phyloP scores from a whole-genome alignment of 1,140 invertebrate genomes.

The Calephelis nemesis region DNA sequence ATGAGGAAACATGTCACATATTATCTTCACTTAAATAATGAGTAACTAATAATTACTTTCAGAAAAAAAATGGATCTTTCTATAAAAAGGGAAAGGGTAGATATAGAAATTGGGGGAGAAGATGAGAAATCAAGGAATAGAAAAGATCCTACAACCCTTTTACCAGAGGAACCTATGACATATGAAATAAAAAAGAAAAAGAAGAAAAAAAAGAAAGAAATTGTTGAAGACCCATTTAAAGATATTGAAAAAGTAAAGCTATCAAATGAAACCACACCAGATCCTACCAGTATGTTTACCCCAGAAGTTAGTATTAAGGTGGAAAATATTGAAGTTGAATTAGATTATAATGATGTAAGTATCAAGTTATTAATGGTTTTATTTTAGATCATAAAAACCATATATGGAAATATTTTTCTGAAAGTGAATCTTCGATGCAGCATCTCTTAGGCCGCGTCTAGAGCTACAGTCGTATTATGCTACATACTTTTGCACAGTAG shows the following conservation, averaged over 20 bases:
- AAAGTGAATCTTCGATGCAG: no score
- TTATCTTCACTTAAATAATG: constrained; percentile 6
- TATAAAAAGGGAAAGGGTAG: constrained; percentile 32
- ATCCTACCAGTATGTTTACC: constrained; percentile 37
- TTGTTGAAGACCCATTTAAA: constrained; percentile 64
- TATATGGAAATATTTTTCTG: no score
- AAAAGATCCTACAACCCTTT: constrained; percentile 60
- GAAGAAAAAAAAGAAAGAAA: constrained; percentile 56
- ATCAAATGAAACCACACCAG: constrained; percentile 32
- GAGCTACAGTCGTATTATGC: no score
- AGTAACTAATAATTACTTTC: constrained; percentile 23
- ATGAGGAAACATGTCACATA: background rate
- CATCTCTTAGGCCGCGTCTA: no score
- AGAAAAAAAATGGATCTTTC: constrained; percentile 29
- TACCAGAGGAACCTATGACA: constrained; percentile 65
- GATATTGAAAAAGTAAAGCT: constrained; percentile 50
- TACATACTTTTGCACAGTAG: no score
- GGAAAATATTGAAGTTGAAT: constrained; percentile 69
- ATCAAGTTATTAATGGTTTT: constrained; percentile 17
- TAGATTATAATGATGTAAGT: constrained; percentile 74
- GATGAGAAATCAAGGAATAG: constrained; percentile 33
- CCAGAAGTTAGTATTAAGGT: constrained; percentile 70
- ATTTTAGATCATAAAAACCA: background rate
- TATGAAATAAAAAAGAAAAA: constrained; percentile 71
- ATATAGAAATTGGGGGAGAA: constrained; percentile 36